Conservation (phyloP, 1,140 invertebrate genomes). For the Trichomalopsis sarcophagae region DNA sequence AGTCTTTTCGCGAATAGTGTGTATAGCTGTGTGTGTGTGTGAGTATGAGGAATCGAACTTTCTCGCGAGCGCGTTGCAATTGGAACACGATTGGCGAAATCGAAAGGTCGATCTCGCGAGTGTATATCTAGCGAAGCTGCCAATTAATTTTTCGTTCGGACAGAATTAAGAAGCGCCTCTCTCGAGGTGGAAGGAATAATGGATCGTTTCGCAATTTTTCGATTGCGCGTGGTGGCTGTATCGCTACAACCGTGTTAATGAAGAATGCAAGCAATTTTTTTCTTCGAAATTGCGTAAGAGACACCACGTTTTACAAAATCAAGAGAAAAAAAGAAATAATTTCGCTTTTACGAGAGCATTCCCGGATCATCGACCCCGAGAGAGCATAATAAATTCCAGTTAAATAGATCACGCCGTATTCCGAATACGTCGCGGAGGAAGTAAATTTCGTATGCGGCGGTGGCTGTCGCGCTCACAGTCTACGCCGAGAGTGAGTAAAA, state of each 20-base stretch:
- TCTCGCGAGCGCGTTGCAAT: background rate
- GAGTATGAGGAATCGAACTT: background rate
- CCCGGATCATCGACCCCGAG: conserved; percentile 16
- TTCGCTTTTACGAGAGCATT: too few species aligned
- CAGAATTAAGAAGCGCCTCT: background rate
- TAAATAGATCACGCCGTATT: conserved; percentile 6
- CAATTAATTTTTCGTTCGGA: background rate
- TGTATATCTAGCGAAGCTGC: background rate
- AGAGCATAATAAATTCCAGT: background rate
- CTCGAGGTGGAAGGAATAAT: background rate
- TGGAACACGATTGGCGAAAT: background rate
- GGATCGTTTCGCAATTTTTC: background rate
- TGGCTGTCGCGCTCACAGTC: background rate
- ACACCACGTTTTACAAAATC: too few species aligned
- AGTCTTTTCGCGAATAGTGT: background rate
- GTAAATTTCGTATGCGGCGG: conserved; percentile 31
- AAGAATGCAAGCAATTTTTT: too few species aligned
- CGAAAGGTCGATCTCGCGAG: background rate
- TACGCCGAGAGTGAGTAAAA: background rate
- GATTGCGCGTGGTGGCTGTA: background rate
- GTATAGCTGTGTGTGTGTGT: background rate
- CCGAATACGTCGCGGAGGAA: conserved; percentile 7
- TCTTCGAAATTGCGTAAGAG: too few species aligned
- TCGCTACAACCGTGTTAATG: too few species aligned
- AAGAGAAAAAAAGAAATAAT: too few species aligned